phyloP scores from a whole-genome alignment of 1,140 invertebrate genomes.

The Polypedilum pembai region DNA sequence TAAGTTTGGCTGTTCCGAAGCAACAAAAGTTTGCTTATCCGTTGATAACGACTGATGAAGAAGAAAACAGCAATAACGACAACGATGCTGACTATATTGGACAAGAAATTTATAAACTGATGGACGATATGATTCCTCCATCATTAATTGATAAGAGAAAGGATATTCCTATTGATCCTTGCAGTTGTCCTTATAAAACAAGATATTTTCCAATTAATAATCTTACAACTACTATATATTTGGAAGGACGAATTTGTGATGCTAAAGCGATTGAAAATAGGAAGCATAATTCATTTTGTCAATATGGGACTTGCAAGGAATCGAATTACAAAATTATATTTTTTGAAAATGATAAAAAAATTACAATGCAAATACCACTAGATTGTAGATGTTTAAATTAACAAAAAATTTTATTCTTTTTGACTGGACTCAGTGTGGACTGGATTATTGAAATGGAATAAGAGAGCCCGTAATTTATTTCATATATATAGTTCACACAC shows the following conservation, averaged over 20 bases:
- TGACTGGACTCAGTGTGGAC: not conserved
- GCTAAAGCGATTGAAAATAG: not conserved
- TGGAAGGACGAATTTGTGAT: not conserved
- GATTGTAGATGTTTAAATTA: not conserved
- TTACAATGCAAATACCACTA: not conserved
- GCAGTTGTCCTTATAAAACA: not conserved
- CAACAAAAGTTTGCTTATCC: not conserved
- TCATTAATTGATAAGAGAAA: not conserved
- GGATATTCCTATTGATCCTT: not conserved
- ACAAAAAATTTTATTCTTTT: not conserved
- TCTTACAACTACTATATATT: not conserved
- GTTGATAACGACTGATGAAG: not conserved
- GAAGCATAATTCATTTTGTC: not conserved
- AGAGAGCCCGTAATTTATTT: conserved; percentile 8
- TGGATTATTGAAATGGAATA: not conserved
- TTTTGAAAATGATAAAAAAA: not conserved
- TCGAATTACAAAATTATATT: not conserved
- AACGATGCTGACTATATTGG: not conserved
- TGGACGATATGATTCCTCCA: not conserved
- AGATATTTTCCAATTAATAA: not conserved
- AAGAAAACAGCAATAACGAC: not conserved
- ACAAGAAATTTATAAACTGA: not conserved
- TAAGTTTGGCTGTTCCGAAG: not conserved
- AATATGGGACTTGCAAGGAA: not conserved
- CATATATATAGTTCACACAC: not conserved